Base-by-base conservation (phyloP, 2,113 vertebrate genomes). In the Origma solitaria region DNA sequence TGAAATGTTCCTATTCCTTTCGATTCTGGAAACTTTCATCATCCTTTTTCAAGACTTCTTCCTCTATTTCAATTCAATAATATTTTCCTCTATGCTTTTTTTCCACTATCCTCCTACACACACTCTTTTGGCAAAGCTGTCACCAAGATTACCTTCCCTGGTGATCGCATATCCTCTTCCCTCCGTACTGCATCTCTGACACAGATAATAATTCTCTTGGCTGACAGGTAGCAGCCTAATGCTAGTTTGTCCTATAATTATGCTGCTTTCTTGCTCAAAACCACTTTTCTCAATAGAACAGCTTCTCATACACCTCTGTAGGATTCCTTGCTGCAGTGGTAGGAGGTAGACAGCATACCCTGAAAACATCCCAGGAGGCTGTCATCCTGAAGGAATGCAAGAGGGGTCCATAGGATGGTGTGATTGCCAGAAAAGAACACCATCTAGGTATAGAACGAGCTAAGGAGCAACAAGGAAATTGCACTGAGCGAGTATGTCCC, bases 321-420 rank as follows among this genome's bases (percentile, higher is more conserved):
- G 66, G 66, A 65, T 38, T 71, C 61, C 70, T 77, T 38, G 18
- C 42, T 69, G 62, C 45, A 35, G 42, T 20, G 10, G 40, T 79
- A 93, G 35, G 38, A 91, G 30, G 70, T 25, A 93, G 88, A 80
- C 40, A 60, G 33, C 4, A 25, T 65, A n/a, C 76, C 58, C 83
- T 73, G 28, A 58, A 70, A 82, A 28, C 27, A 82, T 21, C 44
- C n/a, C 72, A 62, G 18, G 33, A 75, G 33, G 38, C 57, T 71
- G 70, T 56, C 37, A 75, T 71, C 78, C 47, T 3, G 19, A 89
- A 87, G 30, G 28, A 18, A 19, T 14, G 19, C 16, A 38, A 58
- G 23, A 62, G 17, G 27, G 21, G 10, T 66, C 40, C 15, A 27
- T 14, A 3, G 0, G 1, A 25, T 30, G 66, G 8, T 1, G 31